Base-by-base conservation (phyloP, 2,113 vertebrate genomes). In the Pterocles gutturalis region DNA sequence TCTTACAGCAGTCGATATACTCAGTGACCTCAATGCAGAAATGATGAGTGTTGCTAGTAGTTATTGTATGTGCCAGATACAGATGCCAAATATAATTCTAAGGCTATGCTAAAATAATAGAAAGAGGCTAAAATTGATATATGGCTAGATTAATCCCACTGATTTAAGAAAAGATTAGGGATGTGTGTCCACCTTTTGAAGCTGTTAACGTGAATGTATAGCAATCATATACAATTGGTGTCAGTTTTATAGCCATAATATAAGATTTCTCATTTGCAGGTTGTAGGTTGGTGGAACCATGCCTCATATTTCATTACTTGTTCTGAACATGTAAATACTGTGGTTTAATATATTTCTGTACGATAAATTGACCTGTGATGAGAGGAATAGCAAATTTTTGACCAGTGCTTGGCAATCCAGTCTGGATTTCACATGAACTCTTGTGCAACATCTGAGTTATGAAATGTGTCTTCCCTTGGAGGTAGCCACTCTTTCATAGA, bases 11-110 rank as follows among this genome's bases (percentile, higher is more conserved):
- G 65, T 28, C 38, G 38, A 6, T 84, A 22, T 8, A 9, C 62
- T 77, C n/a, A 0, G 62, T 93, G 94, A 90, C 82, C 93, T 93
- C 95, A 64, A 90, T 88, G 53, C 91, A 92, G 91, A 70, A 91
- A 51, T 24, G 62, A 9, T 73, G 51, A n/a, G 70, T 82, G 77
- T 67, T 83, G 91, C 67, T 54, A 31, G 65, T 41, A 54, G 46
- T 89, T 75, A 46, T 78, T 82, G 49, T 64, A 11, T 33, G 89
- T 76, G 90, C 91, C 77, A 34, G 69, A 38, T 84, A 76, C 5
- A 41, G 81, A 54, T 28, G 61, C 87, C 87, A 76, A 64, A 60
- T 69, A 18, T 19, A 46, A 87, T 60, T 31, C 61, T 25, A 19
- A 64, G 65, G 60, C 69, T 82, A 3, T 6, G 38, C 57, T 93